A percentile compares a stretch with the other conserved stretches of the same genome.
Conservation (phyloP, 2,797 vertebrate species). For the Cygnus olor region DNA sequence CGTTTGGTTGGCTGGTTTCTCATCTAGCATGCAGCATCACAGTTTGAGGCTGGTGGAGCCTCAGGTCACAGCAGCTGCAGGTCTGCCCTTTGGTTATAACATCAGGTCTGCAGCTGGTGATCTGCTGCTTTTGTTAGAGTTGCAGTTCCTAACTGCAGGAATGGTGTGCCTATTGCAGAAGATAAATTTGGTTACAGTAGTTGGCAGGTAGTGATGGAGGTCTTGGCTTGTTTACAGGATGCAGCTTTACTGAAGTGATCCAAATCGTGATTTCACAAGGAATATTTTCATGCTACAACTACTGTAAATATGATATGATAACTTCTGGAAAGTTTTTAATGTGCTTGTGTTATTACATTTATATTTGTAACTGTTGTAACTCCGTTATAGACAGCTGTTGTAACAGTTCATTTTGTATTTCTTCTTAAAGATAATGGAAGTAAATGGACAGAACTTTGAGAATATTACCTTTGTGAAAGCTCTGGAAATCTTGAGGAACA, state of each 20-base stretch:
- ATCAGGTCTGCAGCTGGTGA: fast-evolving
- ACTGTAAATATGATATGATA: not conserved
- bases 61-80: not conserved
- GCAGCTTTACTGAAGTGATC: not conserved
- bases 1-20: not conserved
- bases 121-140: not conserved
- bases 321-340: not conserved
- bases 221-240: not conserved
- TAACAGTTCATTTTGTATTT: not conserved
- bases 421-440: slow-evolving; percentile 91
- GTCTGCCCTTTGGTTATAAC: not conserved
- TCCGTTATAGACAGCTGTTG: not conserved
- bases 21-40: not conserved
- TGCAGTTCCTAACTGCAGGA: not conserved
- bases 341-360: not conserved
- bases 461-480: slow-evolving; percentile 94
- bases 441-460: slow-evolving; percentile 98
- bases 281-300: not conserved
- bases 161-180: not conserved
- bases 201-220: not conserved
- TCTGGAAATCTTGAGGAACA: slow-evolving; percentile 91
- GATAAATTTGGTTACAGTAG: not conserved
- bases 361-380: not conserved
- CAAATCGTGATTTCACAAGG: not conserved
- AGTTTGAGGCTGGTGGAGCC: not conserved